Percentiles rank a stretch among this genome's conserved stretches.
These are phyloP conservation scores for Enteromius paludinosus DNA, from an alignment of 2,797 vertebrate species.

Conservation along the genomic window DNA sequence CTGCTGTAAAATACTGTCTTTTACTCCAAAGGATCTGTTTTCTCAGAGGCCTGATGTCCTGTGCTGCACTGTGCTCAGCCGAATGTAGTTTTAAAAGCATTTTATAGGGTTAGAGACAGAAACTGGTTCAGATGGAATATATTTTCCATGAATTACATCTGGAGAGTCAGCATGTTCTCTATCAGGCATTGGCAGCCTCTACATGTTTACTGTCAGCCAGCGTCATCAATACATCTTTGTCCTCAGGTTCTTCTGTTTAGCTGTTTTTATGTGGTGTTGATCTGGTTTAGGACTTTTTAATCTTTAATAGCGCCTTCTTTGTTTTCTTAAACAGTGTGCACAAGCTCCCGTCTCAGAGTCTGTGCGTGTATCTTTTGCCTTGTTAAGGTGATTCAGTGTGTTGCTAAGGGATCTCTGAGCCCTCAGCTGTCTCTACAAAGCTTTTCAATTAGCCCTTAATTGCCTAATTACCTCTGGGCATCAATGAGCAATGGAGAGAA, in stretches of 20 bases:
- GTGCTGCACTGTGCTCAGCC: background rate
- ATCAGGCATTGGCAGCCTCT: slow-evolving; percentile 13
- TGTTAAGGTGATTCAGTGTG: slow-evolving; percentile 23
- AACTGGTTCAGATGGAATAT: slow-evolving; percentile 9
- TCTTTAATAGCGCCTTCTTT: background rate
- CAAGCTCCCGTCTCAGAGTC: background rate
- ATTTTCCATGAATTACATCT: slow-evolving; percentile 9
- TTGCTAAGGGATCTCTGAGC: slow-evolving; percentile 60
- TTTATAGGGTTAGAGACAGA: background rate
- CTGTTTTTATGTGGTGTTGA: background rate
- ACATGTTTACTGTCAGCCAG: slow-evolving; percentile 22
- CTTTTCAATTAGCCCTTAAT: slow-evolving; percentile 81
- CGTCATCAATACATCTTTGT: slow-evolving; percentile 14
- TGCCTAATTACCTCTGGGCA: slow-evolving; percentile 78
- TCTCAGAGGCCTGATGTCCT: slow-evolving; percentile 9
- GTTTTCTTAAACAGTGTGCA: slow-evolving; percentile 10
- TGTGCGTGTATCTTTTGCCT: background rate
- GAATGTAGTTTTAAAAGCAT: slow-evolving; percentile 15
- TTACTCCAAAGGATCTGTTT: slow-evolving; percentile 16
- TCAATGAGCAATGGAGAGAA: slow-evolving; percentile 63
- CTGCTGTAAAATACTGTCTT: slow-evolving; percentile 12
- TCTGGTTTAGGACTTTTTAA: background rate
- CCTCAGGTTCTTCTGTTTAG: slow-evolving; percentile 7
- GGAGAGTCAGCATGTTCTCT: slow-evolving; percentile 15
- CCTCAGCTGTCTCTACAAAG: slow-evolving; percentile 71